Evolutionary conservation across 2,113 vertebrate genomes (phyloP), one percentile per base, ranked within the genome.

Genomic region (Megaceryle torquata): DNA sequence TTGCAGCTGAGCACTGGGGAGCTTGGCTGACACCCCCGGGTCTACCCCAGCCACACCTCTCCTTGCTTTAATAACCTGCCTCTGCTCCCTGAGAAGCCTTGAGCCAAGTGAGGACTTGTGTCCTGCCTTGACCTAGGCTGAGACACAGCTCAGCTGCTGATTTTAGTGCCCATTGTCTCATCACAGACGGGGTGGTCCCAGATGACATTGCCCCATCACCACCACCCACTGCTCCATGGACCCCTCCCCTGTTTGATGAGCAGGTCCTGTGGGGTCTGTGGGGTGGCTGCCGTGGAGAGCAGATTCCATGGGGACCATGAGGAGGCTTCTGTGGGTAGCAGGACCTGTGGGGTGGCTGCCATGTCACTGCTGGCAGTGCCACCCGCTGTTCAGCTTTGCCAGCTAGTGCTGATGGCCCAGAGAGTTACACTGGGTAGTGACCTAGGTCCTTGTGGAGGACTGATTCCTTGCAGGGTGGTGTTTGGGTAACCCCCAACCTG

Each of bases 61-160:
- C 39, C 9, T 8, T 68, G 13, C 18, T 83, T 78, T 43, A 63
- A 63, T 10, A 77, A 77, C 37, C 26, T 60, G 4, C 5, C 15
- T 67, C 25, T 69, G 5, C 48, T 51, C 44, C 10, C 0, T 0
- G 2, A n/a, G 6, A 60, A 91, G 31, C 11, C 33, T 50, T 60
- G 20, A 74, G 10, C 8, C 60, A 41, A 35, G n/a, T 19, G 20
- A 2, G 10, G 4, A 20, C 18, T 69, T 25, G 41, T 1, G 6
- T 71, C 26, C n/a, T 69, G n/a, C n/a, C 68, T 81, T 88, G 72
- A 33, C 37, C 41, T 2, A 2, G 60, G 25, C 68, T 70, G 68
- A 69, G 54, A 26, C 31, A 15, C 0, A 3, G n/a, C 79, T 89
- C 48, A 82, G 20, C 33, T n/a, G 31, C 39, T 65, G 63, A 17